Conservation (phyloP, 2,113 vertebrate species). For the Eclectus roratus region DNA sequence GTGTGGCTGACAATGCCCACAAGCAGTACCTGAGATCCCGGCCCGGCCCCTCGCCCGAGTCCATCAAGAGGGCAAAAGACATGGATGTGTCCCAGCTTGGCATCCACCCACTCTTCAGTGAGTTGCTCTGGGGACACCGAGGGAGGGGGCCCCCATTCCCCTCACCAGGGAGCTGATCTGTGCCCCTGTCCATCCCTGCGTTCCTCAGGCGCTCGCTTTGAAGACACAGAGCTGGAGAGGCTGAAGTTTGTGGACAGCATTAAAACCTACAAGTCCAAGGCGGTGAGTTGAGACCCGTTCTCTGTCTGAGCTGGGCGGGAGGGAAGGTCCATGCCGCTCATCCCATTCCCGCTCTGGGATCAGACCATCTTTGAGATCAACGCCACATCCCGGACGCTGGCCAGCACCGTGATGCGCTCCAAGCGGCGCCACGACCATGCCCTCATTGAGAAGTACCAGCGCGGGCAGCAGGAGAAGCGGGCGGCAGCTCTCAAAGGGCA, state of each 20-base stretch:
- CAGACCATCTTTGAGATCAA: conserved; percentile 98
- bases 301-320: accelerated
- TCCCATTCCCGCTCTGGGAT: accelerated
- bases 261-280: conserved; percentile 86
- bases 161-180: neutral
- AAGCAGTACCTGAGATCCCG: conserved; percentile 92
- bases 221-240: conserved; percentile 83
- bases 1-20: conserved; percentile 84
- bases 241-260: conserved; percentile 89
- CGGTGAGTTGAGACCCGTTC: conserved; percentile 71
- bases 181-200: neutral
- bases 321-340: neutral
- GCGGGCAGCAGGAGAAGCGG: conserved; percentile 61
- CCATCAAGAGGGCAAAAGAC: conserved; percentile 89
- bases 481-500: conserved; percentile 24
- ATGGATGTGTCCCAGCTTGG: conserved; percentile 79
- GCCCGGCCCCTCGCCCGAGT: conserved; percentile 85
- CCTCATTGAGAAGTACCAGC: conserved; percentile 82
- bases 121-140: neutral
- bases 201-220: conserved; percentile 79
- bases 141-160: accelerated
- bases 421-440: conserved; percentile 81
- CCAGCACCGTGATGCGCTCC: conserved; percentile 86
- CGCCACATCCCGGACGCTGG: conserved; percentile 80
- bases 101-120: conserved; percentile 90